Conservation (phyloP, 35 echinoderm and acorn worm genomes). For the Patiria miniata region DNA sequence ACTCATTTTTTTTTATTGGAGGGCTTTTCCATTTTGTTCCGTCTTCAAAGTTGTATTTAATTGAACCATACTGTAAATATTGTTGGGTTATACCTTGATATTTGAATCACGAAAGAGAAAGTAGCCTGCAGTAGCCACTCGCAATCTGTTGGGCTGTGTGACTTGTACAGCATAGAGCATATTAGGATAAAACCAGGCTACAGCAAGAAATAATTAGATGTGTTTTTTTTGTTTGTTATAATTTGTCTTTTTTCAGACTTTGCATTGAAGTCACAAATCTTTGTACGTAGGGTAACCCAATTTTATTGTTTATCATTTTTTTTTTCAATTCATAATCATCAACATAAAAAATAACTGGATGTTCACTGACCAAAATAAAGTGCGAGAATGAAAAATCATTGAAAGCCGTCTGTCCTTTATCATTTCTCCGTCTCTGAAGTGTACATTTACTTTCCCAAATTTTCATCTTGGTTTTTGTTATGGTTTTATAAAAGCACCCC, state of each 20-base stretch:
- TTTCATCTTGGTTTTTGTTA: no score
- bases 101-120: background rate
- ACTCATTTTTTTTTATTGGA: no score
- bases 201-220: background rate
- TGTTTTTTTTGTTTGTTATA: background rate
- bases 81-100: constrained; percentile 10
- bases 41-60: no score
- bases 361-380: constrained; percentile 2
- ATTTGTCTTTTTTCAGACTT: background rate
- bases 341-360: background rate
- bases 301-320: background rate
- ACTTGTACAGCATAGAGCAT: background rate
- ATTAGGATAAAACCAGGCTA: constrained; percentile 5
- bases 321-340: constrained; percentile 13
- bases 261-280: background rate
- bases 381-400: constrained; percentile 1
- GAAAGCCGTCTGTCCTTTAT: no score
- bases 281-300: background rate
- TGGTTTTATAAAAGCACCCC: no score
- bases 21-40: no score
- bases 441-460: no score
- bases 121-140: background rate
- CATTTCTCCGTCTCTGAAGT: no score
- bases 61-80: background rate
- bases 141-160: background rate